A percentile compares a stretch with the other conserved stretches of the same genome.
Conservation (phyloP, 2,888 invertebrate species). For the Bugulina stolonifera region DNA sequence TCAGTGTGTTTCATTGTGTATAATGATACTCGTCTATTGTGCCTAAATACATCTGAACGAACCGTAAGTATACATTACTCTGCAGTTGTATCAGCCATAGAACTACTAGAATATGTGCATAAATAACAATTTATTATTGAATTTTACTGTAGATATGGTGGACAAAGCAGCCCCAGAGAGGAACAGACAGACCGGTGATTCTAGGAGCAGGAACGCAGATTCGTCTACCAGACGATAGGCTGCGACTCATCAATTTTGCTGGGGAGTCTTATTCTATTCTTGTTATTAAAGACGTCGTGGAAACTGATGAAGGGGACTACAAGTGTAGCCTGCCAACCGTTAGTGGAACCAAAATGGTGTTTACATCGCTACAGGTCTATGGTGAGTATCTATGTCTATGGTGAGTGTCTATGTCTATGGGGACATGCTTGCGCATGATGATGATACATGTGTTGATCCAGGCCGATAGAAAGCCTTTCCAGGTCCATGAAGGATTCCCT, state of each 20-base stretch:
- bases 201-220: constrained; percentile 23
- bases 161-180: constrained; percentile 24
- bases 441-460: neutral
- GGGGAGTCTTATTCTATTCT: constrained; percentile 19
- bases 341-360: constrained; percentile 22
- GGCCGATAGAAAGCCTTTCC: too few relatives aligned
- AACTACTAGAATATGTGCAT: too few relatives aligned
- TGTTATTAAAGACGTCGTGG: neutral
- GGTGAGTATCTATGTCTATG: too few relatives aligned
- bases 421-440: neutral
- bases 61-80: too few relatives aligned
- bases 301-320: constrained; percentile 20
- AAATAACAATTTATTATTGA: too few relatives aligned
- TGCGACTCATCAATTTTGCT: constrained; percentile 6
- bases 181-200: constrained; percentile 1
- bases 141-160: constrained; percentile 27
- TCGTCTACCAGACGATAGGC: constrained; percentile 24
- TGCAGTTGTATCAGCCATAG: too few relatives aligned
- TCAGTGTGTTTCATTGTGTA: too few relatives aligned
- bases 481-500: too few relatives aligned
- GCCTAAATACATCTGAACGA: too few relatives aligned
- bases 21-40: too few relatives aligned
- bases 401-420: neutral
- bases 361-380: constrained; percentile 1
- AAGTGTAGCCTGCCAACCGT: constrained; percentile 27